A percentile compares a stretch with the other conserved stretches of the same genome.
Conservation (phyloP, 2,797 vertebrate species). For the Australoheros facetus region DNA sequence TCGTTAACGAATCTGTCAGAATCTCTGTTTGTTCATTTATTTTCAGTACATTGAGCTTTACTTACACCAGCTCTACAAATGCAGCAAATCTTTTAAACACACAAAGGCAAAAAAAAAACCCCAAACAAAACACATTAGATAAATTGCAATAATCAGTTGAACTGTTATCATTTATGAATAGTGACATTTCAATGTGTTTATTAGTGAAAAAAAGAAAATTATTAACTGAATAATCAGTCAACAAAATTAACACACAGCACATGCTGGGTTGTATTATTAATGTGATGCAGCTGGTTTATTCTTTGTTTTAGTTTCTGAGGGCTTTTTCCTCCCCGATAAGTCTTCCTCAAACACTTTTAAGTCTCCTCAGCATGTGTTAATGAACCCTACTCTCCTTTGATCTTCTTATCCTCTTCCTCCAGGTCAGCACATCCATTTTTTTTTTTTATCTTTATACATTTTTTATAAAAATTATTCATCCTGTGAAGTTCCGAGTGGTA, state of each 20-base stretch:
- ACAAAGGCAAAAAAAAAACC: background rate
- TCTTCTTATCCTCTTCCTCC: slow-evolving; percentile 55
- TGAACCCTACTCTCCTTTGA: slow-evolving; percentile 50
- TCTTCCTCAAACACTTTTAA: slow-evolving; percentile 40
- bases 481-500: slow-evolving; percentile 3
- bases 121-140: background rate
- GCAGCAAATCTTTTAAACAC: background rate
- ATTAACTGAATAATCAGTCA: slow-evolving; percentile 60
- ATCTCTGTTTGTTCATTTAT: background rate
- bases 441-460: background rate
- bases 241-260: slow-evolving; percentile 46
- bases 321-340: background rate
- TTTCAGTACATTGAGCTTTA: slow-evolving; percentile 4
- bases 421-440: slow-evolving; percentile 53
- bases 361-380: slow-evolving; percentile 39
- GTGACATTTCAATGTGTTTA: slow-evolving; percentile 52
- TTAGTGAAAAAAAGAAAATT: slow-evolving; percentile 17
- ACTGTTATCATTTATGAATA: slow-evolving; percentile 36
- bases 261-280: slow-evolving; percentile 46
- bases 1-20: background rate
- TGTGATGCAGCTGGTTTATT: slow-evolving; percentile 19
- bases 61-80: background rate
- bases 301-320: slow-evolving; percentile 40
- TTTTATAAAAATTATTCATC: background rate
- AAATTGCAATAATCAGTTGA: slow-evolving; percentile 16